These are phyloP conservation scores for Acronicta psi DNA, from an alignment of 2,888 invertebrate species.

Conservation along the genomic window DNA sequence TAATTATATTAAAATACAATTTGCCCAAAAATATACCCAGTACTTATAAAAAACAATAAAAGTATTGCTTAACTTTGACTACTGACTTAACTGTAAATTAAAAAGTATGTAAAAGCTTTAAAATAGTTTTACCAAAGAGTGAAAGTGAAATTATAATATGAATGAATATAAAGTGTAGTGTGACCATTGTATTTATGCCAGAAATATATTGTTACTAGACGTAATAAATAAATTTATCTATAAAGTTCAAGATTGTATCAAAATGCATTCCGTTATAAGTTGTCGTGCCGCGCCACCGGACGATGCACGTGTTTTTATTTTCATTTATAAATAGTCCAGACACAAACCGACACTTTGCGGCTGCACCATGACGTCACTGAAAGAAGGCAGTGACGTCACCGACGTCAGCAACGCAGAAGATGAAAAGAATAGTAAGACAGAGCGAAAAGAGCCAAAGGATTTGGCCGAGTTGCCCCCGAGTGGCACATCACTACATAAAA, in stretches of 20 bases:
- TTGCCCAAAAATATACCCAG: slow-evolving; percentile 18
- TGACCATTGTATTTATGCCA: slow-evolving; percentile 36
- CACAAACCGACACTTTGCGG: slow-evolving; percentile 61
- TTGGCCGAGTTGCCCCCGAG: slow-evolving; percentile 77
- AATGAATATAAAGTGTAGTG: slow-evolving; percentile 42
- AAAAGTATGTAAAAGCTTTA: slow-evolving; percentile 52
- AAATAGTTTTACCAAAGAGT: slow-evolving; percentile 50
- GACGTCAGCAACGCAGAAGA: slow-evolving; percentile 59
- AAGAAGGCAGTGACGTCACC: slow-evolving; percentile 76
- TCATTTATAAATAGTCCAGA: slow-evolving; percentile 82
- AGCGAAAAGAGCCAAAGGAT: slow-evolving; percentile 69
- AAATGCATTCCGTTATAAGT: slow-evolving; percentile 81
- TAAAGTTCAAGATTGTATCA: slow-evolving; percentile 49
- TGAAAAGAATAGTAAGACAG: slow-evolving; percentile 47
- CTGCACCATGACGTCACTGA: slow-evolving; percentile 74
- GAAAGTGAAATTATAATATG: slow-evolving; percentile 40
- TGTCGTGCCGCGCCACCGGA: slow-evolving; percentile 62
- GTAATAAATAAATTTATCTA: slow-evolving; percentile 40
- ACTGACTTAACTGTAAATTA: slow-evolving; percentile 7
- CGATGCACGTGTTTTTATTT: slow-evolving; percentile 79
- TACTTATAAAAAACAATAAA: slow-evolving; percentile 16
- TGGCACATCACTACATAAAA: slow-evolving; percentile 82
- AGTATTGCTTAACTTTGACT: slow-evolving; percentile 17
- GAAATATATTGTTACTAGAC: slow-evolving; percentile 28
- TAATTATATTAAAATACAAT: slow-evolving; percentile 29